Conservation (phyloP, 2,113 vertebrate genomes). For the Rutilus rutilus region DNA sequence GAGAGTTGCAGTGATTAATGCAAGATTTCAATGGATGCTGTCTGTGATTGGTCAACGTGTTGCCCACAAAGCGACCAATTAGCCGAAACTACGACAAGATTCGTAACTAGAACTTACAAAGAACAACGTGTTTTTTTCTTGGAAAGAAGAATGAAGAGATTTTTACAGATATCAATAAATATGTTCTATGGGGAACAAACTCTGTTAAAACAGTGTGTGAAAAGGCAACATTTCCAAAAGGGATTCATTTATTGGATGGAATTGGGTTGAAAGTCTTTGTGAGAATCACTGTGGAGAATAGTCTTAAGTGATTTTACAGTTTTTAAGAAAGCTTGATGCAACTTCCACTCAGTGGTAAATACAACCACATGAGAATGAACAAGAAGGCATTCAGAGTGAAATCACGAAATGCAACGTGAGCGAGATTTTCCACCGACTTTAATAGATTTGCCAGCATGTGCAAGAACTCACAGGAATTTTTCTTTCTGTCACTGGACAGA, state of each 20-base stretch:
- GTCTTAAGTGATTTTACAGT: not conserved
- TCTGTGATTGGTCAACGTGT: not conserved
- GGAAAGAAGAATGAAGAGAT: not conserved
- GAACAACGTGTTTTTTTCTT: no score
- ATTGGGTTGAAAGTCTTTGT: not conserved
- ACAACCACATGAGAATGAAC: conserved; percentile 40
- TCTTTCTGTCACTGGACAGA: not conserved
- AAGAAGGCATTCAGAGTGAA: conserved; percentile 20
- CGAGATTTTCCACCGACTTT: not conserved
- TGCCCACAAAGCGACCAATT: not conserved
- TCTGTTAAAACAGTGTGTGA: no score
- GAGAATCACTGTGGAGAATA: not conserved
- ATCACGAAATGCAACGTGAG: conserved; percentile 12
- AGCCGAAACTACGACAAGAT: not conserved
- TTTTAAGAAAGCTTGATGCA: conserved; percentile 18
- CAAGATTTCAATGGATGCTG: not conserved
- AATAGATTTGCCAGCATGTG: conserved; percentile 20
- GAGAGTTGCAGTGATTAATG: not conserved
- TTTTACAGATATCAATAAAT: not conserved
- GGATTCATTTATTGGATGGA: conserved; percentile 28
- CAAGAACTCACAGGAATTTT: not conserved
- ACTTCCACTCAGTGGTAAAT: conserved; percentile 26
- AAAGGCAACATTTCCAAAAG: conserved; percentile 5
- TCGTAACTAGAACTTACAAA: no score
- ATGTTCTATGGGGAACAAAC: no score